Evolutionary conservation across 2,888 invertebrate genomes (phyloP).

Genomic region (Leptopterna dolabrata): DNA sequence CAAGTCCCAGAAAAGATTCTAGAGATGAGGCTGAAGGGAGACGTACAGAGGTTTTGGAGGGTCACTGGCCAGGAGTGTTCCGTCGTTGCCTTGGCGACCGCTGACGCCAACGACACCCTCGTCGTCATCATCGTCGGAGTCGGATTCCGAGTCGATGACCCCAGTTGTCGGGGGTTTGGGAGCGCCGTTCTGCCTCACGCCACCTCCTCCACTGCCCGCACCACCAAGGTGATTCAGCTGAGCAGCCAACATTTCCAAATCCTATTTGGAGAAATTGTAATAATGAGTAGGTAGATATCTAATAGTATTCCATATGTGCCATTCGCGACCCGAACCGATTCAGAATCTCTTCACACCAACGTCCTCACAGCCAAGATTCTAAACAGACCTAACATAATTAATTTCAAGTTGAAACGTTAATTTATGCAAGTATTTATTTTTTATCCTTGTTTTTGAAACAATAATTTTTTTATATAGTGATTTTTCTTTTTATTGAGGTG

Average conservation of each 20-base stretch:
- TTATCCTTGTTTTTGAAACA: too few species aligned
- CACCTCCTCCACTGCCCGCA: conserved; percentile 66
- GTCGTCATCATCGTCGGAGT: conserved; percentile 75
- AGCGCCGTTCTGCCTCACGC: conserved; percentile 56
- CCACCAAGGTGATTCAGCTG: conserved; percentile 94
- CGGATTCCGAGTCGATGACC: conserved; percentile 66
- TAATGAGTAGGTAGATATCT: not conserved
- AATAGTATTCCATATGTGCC: too few species aligned
- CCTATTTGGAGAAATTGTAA: conserved; percentile 72
- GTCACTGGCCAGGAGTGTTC: conserved; percentile 94
- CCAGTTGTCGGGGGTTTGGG: conserved; percentile 58
- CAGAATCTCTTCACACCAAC: too few species aligned
- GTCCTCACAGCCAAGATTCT: too few species aligned
- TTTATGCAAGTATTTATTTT: too few species aligned
- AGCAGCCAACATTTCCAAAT: conserved; percentile 95
- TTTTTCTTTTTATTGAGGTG: too few species aligned
- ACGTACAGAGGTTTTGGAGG: conserved; percentile 92
- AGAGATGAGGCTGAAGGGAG: too few species aligned
- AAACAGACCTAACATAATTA: too few species aligned
- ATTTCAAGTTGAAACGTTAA: too few species aligned
- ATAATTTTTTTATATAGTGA: too few species aligned
- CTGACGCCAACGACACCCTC: conserved; percentile 63
- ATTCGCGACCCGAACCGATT: too few species aligned
- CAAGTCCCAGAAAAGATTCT: too few species aligned
- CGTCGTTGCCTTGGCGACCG: conserved; percentile 78